Conservation (phyloP, 2,797 vertebrate genomes). For the Linurgus olivaceus region DNA sequence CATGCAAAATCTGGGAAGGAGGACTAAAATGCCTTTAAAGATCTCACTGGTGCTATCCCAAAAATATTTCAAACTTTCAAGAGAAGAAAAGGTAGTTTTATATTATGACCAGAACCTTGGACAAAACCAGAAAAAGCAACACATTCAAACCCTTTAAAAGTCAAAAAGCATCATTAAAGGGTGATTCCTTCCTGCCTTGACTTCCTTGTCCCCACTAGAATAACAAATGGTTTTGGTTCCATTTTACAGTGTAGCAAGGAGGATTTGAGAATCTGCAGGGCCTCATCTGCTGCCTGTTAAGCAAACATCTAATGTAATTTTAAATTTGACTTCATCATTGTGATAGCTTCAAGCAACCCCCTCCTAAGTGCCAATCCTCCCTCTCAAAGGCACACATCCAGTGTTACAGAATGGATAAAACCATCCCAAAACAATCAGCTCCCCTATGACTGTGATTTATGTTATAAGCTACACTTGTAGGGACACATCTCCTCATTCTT, state of each 20-base stretch:
- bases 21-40: not conserved
- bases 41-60: not conserved
- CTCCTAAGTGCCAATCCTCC: not conserved
- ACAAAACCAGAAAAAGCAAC: slow-evolving; percentile 35
- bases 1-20: not conserved
- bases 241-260: slow-evolving; percentile 61
- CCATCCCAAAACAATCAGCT: not conserved
- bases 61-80: not conserved
- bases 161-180: slow-evolving; percentile 59
- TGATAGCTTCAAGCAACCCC: slow-evolving; percentile 47
- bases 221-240: slow-evolving; percentile 66
- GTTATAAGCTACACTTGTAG: not conserved
- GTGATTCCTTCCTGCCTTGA: slow-evolving; percentile 57
- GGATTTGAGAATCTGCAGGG: slow-evolving; percentile 71
- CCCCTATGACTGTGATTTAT: not conserved
- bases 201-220: slow-evolving; percentile 22
- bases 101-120: slow-evolving; percentile 33
- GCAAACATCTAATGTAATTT: slow-evolving; percentile 75
- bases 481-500: not conserved
- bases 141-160: slow-evolving; percentile 44
- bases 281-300: slow-evolving; percentile 74
- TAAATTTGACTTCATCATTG: slow-evolving; percentile 73
- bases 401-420: not conserved
- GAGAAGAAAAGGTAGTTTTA: not conserved
- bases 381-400: not conserved